These are phyloP conservation scores for Popillia japonica DNA, from an alignment of 1,140 invertebrate species.

Conservation along the genomic window DNA sequence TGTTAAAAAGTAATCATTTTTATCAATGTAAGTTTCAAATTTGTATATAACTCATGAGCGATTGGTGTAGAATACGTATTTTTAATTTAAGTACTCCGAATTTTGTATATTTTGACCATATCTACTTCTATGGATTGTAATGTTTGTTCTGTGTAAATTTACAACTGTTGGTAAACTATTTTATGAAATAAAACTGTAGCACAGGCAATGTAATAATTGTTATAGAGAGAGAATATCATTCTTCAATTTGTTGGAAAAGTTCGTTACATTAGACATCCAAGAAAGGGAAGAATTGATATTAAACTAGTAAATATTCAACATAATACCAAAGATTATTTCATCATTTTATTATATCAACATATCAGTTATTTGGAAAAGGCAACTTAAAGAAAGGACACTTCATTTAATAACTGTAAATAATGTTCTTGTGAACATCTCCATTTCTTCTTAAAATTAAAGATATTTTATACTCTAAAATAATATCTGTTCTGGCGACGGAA, in stretches of 20 bases:
- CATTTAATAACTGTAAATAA: slow-evolving; percentile 24
- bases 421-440: background rate
- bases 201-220: background rate
- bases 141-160: background rate
- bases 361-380: background rate
- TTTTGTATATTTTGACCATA: slow-evolving; percentile 8
- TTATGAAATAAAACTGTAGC: background rate
- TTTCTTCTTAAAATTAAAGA: background rate
- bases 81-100: slow-evolving; percentile 14
- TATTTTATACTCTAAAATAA: background rate
- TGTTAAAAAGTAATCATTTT: slow-evolving; percentile 60
- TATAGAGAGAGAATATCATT: background rate
- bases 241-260: slow-evolving; percentile 2
- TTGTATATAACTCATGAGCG: slow-evolving; percentile 34
- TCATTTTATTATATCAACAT: slow-evolving; percentile 23
- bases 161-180: background rate
- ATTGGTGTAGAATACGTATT: slow-evolving; percentile 16
- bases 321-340: slow-evolving; percentile 24
- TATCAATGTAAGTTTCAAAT: slow-evolving; percentile 6
- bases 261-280: background rate
- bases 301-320: background rate
- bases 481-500: no score
- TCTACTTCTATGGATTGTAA: background rate
- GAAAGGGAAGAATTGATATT: slow-evolving; percentile 2
- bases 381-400: background rate